A percentile compares a stretch with the other conserved stretches of the same genome.
Evolutionary conservation across 2,797 vertebrate species (phyloP).

Genomic region (Micropoecilia bifurca): DNA sequence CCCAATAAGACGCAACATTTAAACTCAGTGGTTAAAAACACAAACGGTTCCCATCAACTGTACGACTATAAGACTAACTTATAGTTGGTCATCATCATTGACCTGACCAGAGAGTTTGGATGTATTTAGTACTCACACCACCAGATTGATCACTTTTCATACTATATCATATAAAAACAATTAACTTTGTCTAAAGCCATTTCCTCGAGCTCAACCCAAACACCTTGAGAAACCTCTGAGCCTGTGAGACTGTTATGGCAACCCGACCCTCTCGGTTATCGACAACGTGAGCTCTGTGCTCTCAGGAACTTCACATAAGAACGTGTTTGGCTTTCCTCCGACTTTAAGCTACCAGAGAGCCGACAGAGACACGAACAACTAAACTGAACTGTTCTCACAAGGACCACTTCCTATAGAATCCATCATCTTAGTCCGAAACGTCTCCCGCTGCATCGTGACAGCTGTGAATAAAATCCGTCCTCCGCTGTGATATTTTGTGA

Average conservation of each 20-base stretch:
- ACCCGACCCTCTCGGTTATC: not conserved
- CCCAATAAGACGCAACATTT: no score
- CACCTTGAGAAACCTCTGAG: not conserved
- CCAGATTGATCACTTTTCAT: not conserved
- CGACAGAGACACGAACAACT: not conserved
- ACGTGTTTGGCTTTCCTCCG: conserved; percentile 2
- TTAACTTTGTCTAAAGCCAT: not conserved
- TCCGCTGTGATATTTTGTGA: conserved; percentile 46
- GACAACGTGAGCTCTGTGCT: not conserved
- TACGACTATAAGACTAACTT: no score
- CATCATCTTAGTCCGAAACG: conserved; percentile 16
- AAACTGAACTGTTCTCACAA: not conserved
- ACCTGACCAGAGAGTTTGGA: not conserved
- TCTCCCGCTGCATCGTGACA: conserved; percentile 45
- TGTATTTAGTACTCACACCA: not conserved
- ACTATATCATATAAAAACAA: not conserved
- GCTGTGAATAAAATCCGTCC: conserved; percentile 57
- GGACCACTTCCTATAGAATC: conserved; percentile 1
- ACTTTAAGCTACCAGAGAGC: not conserved
- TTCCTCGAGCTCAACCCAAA: not conserved
- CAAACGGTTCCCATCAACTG: no score
- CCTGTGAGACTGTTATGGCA: not conserved
- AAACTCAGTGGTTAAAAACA: no score
- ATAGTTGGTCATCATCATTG: no score
- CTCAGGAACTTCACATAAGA: not conserved